Percentiles rank a stretch among this genome's conserved stretches.
Conservation (phyloP, 2,888 invertebrate species). For the Melanophora roralis region DNA sequence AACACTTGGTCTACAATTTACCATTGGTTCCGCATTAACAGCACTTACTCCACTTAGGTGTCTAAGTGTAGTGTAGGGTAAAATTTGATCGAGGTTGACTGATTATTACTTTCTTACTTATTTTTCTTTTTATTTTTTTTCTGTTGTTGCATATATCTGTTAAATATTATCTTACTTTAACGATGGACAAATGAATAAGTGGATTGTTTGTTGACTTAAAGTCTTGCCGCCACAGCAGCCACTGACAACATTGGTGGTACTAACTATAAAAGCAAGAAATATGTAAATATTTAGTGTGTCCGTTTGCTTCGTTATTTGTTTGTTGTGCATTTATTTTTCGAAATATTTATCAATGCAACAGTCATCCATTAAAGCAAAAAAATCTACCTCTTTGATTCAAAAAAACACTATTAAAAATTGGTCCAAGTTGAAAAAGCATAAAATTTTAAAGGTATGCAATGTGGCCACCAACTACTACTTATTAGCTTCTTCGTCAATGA, state of each 20-base stretch:
- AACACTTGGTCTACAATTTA: no score
- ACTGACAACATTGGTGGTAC: background rate
- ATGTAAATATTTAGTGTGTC: background rate
- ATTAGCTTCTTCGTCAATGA: background rate
- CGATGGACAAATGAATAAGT: conserved; percentile 6
- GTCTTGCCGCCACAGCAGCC: conserved; percentile 3
- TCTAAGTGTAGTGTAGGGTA: no score
- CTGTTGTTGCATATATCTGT: background rate
- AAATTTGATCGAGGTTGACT: no score
- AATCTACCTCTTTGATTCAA: conserved; percentile 16
- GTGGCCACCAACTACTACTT: background rate
- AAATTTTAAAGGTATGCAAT: conserved; percentile 40
- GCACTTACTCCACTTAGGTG: no score
- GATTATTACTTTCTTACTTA: no score
- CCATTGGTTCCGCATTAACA: no score
- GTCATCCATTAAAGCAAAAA: conserved; percentile 40
- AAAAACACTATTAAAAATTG: background rate
- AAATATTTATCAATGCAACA: conserved; percentile 45
- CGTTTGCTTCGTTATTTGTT: background rate
- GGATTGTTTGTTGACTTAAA: conserved; percentile 27
- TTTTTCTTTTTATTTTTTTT: background rate
- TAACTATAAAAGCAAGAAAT: background rate
- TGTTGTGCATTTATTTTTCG: conserved; percentile 19
- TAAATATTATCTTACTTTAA: conserved; percentile 36
- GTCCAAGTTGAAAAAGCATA: conserved; percentile 11